Evolutionary conservation across 2,888 invertebrate species (phyloP).

Genomic region (Drosophila paramelanica): DNA sequence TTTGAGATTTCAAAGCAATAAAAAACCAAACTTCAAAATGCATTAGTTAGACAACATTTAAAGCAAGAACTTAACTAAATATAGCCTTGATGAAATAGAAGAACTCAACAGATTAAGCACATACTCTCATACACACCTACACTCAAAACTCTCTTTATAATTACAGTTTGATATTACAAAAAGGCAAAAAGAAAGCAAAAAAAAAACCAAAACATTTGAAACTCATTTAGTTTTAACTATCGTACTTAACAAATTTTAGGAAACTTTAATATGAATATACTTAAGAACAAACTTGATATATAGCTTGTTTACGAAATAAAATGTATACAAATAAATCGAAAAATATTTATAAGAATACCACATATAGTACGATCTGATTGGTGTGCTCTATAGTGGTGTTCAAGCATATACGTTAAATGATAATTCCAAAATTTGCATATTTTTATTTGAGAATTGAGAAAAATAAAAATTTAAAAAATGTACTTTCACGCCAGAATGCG

Average conservation of each 20-base stretch:
- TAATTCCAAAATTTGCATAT: constrained; percentile 15
- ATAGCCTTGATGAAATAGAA: constrained; percentile 34
- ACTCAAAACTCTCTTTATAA: constrained; percentile 34
- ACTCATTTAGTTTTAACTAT: constrained; percentile 73
- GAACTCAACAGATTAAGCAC: constrained; percentile 32
- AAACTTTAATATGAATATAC: constrained; percentile 70
- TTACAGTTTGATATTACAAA: constrained; percentile 42
- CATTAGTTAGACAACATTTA: constrained; percentile 55
- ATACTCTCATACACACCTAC: constrained; percentile 19
- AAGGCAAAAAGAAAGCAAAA: constrained; percentile 16
- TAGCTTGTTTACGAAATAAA: constrained; percentile 70
- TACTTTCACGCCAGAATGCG: constrained; percentile 51
- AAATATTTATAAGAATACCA: constrained; percentile 26
- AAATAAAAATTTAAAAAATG: constrained; percentile 36
- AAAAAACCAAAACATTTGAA: constrained; percentile 30
- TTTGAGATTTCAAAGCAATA: constrained; percentile 36
- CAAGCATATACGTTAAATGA: constrained; percentile 20
- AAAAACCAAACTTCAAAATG: constrained; percentile 12
- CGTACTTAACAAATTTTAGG: constrained; percentile 70
- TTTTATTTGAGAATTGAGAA: constrained; percentile 34
- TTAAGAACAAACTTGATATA: constrained; percentile 68
- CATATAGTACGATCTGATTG: constrained; percentile 29
- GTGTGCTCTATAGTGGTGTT: constrained; percentile 37
- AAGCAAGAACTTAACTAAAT: constrained; percentile 22
- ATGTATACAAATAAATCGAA: constrained; percentile 40